A percentile compares a stretch with the other conserved stretches of the same genome.
Evolutionary conservation across 2,113 vertebrate genomes (phyloP).

Genomic region (Syngnathoides biaculeatus): DNA sequence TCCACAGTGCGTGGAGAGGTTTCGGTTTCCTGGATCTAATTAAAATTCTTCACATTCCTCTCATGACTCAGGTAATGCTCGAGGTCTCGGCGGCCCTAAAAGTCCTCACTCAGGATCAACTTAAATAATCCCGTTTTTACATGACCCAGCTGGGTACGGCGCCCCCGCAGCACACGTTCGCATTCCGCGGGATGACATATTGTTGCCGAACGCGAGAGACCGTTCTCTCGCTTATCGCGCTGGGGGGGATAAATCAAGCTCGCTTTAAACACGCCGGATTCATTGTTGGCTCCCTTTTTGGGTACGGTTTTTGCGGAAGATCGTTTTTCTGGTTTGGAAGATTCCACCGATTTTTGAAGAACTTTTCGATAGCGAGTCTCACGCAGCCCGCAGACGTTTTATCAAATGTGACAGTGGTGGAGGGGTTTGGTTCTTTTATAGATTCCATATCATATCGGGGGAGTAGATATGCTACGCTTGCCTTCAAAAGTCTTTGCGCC

Average conservation of each 20-base stretch:
- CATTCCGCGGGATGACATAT: neutral
- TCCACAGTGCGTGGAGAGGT: conserved; percentile 44
- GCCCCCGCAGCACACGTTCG: conserved; percentile 27
- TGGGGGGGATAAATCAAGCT: neutral
- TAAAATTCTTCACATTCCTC: conserved; percentile 75
- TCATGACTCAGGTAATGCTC: conserved; percentile 66
- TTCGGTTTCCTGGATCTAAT: conserved; percentile 68
- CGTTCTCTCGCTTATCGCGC: neutral
- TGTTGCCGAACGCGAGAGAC: neutral
- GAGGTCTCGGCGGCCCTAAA: conserved; percentile 67
- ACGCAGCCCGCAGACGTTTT: neutral
- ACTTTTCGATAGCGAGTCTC: too few relatives aligned
- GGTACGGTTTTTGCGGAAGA: too few relatives aligned
- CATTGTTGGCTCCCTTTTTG: neutral
- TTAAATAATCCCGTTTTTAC: conserved; percentile 74
- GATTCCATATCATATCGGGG: neutral
- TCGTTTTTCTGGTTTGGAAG: neutral
- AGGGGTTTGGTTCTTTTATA: neutral
- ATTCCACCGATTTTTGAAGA: neutral
- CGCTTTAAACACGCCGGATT: neutral
- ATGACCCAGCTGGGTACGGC: conserved; percentile 55
- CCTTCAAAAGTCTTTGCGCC: neutral
- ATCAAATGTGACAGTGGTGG: neutral
- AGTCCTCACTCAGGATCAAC: conserved; percentile 68
- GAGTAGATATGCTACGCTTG: neutral